Evolutionary conservation across 2,888 invertebrate genomes (phyloP).

Genomic region (Drosophila ezoana): DNA sequence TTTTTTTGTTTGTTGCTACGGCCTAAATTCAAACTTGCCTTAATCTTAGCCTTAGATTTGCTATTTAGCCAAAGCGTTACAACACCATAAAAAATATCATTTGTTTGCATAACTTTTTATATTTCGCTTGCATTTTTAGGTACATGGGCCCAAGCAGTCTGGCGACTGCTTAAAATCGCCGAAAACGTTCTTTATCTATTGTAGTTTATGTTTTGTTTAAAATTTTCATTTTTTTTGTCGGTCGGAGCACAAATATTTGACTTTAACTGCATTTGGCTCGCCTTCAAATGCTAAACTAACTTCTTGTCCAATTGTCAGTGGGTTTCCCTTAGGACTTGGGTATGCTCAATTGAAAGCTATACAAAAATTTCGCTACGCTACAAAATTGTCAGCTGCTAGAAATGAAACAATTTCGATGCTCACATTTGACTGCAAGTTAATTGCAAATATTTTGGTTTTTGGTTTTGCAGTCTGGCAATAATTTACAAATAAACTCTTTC

Average conservation of each 20-base stretch:
- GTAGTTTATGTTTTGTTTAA: conserved; percentile 12
- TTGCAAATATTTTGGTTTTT: conserved; percentile 61
- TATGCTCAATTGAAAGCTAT: conserved; percentile 57
- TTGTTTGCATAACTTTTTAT: conserved; percentile 47
- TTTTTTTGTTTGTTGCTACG: conserved; percentile 36
- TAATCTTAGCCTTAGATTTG: conserved; percentile 59
- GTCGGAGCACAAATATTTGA: conserved; percentile 34
- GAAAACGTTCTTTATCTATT: conserved; percentile 28
- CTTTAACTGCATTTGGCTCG: conserved; percentile 38
- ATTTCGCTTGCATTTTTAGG: conserved; percentile 52
- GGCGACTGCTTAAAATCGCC: conserved; percentile 49
- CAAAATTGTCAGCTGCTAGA: conserved; percentile 56
- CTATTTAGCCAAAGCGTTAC: conserved; percentile 65
- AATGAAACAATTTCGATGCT: conserved; percentile 40
- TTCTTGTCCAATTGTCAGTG: conserved; percentile 12
- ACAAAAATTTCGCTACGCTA: conserved; percentile 66
- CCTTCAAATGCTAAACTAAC: conserved; percentile 52
- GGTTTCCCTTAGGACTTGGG: conserved; percentile 7
- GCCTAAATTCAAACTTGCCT: conserved; percentile 66
- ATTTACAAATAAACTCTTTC: conserved; percentile 65
- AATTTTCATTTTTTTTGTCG: not conserved
- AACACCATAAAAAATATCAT: conserved; percentile 75
- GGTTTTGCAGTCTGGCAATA: conserved; percentile 45
- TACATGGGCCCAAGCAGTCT: conserved; percentile 60
- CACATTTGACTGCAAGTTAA: conserved; percentile 68